phyloP scores from a whole-genome alignment of 2,113 vertebrate species.

The Alligator mississippiensis region DNA sequence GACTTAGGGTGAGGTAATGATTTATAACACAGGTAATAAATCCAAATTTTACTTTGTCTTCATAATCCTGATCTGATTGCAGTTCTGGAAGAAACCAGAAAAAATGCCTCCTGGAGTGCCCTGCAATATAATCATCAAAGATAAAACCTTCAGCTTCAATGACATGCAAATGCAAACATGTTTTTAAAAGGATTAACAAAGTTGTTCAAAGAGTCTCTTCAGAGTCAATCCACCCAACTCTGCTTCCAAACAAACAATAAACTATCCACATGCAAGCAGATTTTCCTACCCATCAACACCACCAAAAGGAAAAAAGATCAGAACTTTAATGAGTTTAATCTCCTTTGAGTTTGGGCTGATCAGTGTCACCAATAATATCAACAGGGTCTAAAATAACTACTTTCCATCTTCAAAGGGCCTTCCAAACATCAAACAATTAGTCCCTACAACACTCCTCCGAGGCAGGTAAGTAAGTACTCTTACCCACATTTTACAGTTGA shows the following conservation, averaged over 20 bases:
- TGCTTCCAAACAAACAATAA: conserved; percentile 68
- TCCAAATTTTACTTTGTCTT: background rate
- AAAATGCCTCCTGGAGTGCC: conserved; percentile 10
- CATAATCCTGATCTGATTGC: background rate
- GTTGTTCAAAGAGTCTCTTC: conserved; percentile 58
- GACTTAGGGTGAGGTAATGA: conserved; percentile 14
- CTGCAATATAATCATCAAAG: conserved; percentile 43
- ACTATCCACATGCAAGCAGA: conserved; percentile 17
- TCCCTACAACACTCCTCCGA: conserved; percentile 49
- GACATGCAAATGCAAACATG: conserved; percentile 56
- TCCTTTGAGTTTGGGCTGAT: conserved; percentile 68
- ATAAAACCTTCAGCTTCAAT: conserved; percentile 54
- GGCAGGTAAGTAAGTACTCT: conserved; percentile 70
- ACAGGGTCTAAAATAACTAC: conserved; percentile 71
- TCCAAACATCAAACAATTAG: conserved; percentile 65
- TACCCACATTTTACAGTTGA: conserved; percentile 72
- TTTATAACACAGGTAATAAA: conserved; percentile 23
- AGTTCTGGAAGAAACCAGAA: background rate
- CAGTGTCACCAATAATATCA: conserved; percentile 69
- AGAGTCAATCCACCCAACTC: conserved; percentile 40
- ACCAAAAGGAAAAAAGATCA: conserved; percentile 45
- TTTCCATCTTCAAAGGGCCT: conserved; percentile 64
- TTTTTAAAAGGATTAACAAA: conserved; percentile 68
- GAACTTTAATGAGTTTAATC: conserved; percentile 41
- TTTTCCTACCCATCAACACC: conserved; percentile 55